phyloP scores from a whole-genome alignment of 2,888 invertebrate genomes.

The Lasioglossum marginatum region DNA sequence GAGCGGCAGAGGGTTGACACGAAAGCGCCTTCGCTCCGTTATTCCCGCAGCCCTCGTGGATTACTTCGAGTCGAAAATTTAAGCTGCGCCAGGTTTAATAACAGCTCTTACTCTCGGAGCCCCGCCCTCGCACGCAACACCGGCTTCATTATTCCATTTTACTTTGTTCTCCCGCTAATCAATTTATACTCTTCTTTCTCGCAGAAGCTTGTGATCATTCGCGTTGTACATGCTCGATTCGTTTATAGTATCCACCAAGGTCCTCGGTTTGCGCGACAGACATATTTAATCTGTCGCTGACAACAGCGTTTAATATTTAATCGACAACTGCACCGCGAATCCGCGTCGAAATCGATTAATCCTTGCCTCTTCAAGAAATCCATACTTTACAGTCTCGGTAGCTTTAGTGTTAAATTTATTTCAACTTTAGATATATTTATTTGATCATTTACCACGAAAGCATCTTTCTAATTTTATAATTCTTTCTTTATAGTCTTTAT shows the following conservation, averaged over 20 bases:
- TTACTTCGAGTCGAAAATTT: conserved; percentile 1
- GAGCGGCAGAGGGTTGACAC: neutral
- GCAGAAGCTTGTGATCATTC: neutral
- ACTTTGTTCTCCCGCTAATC: neutral
- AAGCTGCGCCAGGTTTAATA: neutral
- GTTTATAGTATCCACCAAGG: neutral
- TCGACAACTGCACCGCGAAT: neutral
- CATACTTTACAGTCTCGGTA: too few species aligned
- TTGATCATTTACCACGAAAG: too few species aligned
- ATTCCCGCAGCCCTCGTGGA: neutral
- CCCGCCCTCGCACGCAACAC: neutral
- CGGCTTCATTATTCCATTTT: conserved; percentile 1
- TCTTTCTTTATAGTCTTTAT: too few species aligned
- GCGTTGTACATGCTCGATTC: neutral
- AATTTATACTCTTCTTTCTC: neutral
- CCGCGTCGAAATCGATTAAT: neutral
- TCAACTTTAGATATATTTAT: too few species aligned
- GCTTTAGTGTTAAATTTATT: too few species aligned
- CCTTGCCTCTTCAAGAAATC: neutral
- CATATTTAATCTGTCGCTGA: neutral
- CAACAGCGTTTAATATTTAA: neutral
- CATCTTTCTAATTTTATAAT: too few species aligned
- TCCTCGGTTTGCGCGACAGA: neutral
- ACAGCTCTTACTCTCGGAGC: neutral
- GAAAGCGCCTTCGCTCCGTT: neutral